Conservation (phyloP, 2,797 vertebrate species). For the Chromis chromis region DNA sequence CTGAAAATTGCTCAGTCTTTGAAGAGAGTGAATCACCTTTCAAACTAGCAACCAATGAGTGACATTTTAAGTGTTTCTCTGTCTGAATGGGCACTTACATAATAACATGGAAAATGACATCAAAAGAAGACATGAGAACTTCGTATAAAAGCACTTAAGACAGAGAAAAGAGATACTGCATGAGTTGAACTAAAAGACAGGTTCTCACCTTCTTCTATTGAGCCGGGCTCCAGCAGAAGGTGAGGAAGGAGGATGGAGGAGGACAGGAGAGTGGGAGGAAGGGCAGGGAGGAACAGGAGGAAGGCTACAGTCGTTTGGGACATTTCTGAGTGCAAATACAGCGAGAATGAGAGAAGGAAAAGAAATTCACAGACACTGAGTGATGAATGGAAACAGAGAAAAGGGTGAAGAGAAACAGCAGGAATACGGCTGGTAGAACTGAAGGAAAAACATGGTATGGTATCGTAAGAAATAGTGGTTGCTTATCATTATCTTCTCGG, state of each 20-base stretch:
- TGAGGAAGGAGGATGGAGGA: slow-evolving; percentile 66
- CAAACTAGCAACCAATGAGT: background rate
- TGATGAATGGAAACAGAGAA: slow-evolving; percentile 13
- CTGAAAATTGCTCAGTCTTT: background rate
- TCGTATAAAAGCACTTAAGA: slow-evolving; percentile 6
- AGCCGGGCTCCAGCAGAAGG: slow-evolving; percentile 69
- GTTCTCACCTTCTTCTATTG: slow-evolving; percentile 77
- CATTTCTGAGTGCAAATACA: slow-evolving; percentile 64
- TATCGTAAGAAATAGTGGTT: background rate
- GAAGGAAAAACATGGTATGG: background rate
- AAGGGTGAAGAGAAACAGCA: background rate
- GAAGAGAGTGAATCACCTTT: background rate
- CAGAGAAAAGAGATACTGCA: slow-evolving; percentile 1
- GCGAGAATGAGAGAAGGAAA: slow-evolving; percentile 8
- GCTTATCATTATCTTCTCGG: no score
- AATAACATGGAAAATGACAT: slow-evolving; percentile 19
- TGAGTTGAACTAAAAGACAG: slow-evolving; percentile 15
- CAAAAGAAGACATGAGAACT: slow-evolving; percentile 16
- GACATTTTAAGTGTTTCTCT: slow-evolving; percentile 5
- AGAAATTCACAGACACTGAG: slow-evolving; percentile 34
- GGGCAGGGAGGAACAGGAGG: slow-evolving; percentile 66
- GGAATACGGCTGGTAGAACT: background rate
- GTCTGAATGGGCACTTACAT: slow-evolving; percentile 24
- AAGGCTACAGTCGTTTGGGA: slow-evolving; percentile 53
- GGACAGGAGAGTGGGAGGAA: slow-evolving; percentile 63